Evolutionary conservation across 35 echinoderm and acorn worm genomes (phyloP), one percentile per base, ranked within the genome.

Genomic region (Acanthaster planci): DNA sequence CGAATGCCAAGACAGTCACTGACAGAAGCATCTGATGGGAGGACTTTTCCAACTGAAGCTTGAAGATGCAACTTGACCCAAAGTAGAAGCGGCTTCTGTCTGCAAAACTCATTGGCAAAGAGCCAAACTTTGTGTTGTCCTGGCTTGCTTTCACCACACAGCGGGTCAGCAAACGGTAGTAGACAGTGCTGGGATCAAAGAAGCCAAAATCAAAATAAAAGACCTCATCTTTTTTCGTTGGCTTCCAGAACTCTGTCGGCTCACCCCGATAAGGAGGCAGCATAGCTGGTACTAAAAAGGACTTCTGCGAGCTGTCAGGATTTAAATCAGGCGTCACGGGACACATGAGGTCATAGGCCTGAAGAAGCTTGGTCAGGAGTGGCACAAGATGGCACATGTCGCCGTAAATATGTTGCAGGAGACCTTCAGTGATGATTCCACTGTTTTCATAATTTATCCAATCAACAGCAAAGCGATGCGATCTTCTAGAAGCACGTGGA

Each of bases 161-260:
- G 31, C 51, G 39, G 39, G 84, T 52, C 12, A 86, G 22, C 4
- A 86, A 68, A 52, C 84, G 84, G 39, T 52, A 78, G 37, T 77
- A 86, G 39, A 86, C 51, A 22, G 54, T 52, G 38, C 52, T 52
- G 8, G 84, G 53, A 29, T 51, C 29, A 2, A 86, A 40, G 18
- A 47, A 16, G 21, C 72, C 55, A 78, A 86, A 86, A 32, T 86
- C 84, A 53, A 86, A 86, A 52, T 86, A 86, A 52, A 76, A 78
- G 35, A 77, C 38, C 40, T 50, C 51, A 19, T 86, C 60, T 2
- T 54, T 58, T 9, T 38, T 18, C 36, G 21, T 0, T 18, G 53
- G 34, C 37, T 83, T 52, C 80, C 53, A 59, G 57, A 58, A 40
- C 31, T 34, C 18, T 30, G 23, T 1, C 31, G 8, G 8, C 2